Conservation (phyloP, 2,888 invertebrate genomes). For the Tetragonisca angustula region DNA sequence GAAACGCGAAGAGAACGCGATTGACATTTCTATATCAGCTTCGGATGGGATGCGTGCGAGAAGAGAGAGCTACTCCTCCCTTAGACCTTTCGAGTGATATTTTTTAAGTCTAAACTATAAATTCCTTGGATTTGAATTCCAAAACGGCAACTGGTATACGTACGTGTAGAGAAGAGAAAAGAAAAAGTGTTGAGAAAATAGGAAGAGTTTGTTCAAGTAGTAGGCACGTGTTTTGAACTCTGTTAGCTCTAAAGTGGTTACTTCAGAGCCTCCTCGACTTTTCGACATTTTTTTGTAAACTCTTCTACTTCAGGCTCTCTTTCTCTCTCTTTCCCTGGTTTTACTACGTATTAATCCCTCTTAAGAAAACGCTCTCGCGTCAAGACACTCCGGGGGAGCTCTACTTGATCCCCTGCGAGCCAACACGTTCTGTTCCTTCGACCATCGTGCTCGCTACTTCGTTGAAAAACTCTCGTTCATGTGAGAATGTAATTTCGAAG, state of each 20-base stretch:
- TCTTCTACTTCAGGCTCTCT: background rate
- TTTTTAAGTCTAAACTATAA: background rate
- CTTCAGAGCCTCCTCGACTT: background rate
- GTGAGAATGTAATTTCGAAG: background rate
- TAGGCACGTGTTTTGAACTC: background rate
- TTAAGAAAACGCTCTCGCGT: background rate
- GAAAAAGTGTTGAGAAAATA: background rate
- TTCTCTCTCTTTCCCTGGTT: background rate
- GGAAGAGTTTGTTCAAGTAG: background rate
- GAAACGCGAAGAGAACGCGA: background rate
- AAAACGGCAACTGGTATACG: background rate
- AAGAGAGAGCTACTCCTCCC: background rate
- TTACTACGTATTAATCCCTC: background rate
- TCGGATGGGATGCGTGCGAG: background rate
- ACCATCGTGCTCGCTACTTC: background rate
- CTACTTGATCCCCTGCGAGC: slow-evolving; percentile 7
- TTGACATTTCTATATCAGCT: slow-evolving; percentile 18
- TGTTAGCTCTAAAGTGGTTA: background rate
- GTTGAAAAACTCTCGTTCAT: background rate
- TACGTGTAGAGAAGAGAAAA: background rate
- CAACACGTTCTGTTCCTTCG: background rate
- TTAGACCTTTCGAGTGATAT: background rate
- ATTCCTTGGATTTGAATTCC: too few relatives aligned
- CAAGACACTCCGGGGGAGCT: background rate
- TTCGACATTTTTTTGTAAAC: background rate